Conservation (phyloP, 2,888 invertebrate species). For the Argyresthia albistria region DNA sequence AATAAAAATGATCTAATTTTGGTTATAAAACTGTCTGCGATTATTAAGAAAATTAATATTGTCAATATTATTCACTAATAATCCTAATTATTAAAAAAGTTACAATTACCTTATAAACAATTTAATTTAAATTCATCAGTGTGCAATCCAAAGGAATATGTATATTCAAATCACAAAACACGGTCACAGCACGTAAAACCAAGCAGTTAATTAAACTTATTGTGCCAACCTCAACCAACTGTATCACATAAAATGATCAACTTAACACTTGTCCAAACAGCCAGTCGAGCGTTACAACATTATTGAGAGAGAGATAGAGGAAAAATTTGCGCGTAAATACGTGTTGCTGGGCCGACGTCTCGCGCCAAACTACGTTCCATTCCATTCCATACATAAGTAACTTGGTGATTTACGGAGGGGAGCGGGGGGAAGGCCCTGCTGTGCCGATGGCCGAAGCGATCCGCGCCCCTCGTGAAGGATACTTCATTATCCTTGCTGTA, state of each 20-base stretch:
- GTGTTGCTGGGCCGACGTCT: conserved; percentile 41
- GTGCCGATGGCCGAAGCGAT: conserved; percentile 16
- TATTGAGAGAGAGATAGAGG: conserved; percentile 25
- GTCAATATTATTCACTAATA: neutral
- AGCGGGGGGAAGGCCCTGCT: conserved; percentile 17
- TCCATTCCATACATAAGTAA: conserved; percentile 40
- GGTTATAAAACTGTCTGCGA: too few species aligned
- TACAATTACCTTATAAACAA: neutral
- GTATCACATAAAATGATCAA: conserved; percentile 69
- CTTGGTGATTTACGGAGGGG: conserved; percentile 44
- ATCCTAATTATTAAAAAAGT: neutral
- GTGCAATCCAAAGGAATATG: neutral
- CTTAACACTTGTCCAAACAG: conserved; percentile 69
- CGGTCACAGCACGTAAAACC: neutral
- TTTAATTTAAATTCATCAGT: too few species aligned
- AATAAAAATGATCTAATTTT: neutral
- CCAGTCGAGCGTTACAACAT: conserved; percentile 38
- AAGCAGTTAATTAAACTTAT: conserved; percentile 34
- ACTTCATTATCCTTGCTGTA: conserved; percentile 68
- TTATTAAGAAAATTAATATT: neutral
- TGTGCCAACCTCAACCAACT: conserved; percentile 53
- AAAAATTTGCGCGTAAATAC: conserved; percentile 13
- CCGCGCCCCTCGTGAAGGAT: conserved; percentile 55
- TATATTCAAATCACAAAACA: neutral
- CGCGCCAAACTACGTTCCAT: conserved; percentile 62